phyloP scores from a whole-genome alignment of 2,888 invertebrate species.

The Phaonia tiefii region DNA sequence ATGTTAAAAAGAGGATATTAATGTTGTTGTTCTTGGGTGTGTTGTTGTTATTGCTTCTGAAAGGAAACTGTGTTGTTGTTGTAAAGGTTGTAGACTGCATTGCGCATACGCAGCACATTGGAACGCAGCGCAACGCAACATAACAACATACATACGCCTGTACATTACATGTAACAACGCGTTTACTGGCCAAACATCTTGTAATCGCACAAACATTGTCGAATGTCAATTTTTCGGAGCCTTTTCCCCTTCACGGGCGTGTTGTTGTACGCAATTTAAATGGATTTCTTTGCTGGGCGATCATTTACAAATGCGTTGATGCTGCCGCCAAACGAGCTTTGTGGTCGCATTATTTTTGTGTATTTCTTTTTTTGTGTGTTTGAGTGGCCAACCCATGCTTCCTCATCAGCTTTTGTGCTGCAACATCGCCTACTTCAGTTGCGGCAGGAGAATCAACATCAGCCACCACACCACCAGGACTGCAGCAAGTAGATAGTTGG shows the following conservation, averaged over 20 bases:
- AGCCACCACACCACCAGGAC: constrained; percentile 55
- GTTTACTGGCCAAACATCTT: constrained; percentile 63
- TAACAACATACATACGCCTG: not conserved
- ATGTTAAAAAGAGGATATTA: constrained; percentile 66
- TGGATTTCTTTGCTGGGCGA: constrained; percentile 36
- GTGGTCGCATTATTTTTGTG: constrained; percentile 56
- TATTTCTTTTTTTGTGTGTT: constrained; percentile 56
- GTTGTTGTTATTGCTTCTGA: no score
- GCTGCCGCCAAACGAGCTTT: constrained; percentile 64
- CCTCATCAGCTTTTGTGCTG: constrained; percentile 53
- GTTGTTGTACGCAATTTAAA: constrained; percentile 64
- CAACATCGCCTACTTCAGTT: constrained; percentile 33
- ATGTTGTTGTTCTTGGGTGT: no score
- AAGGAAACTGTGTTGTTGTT: no score
- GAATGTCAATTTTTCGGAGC: constrained; percentile 58
- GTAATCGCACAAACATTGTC: constrained; percentile 65
- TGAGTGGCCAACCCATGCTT: constrained; percentile 50
- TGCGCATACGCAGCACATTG: constrained; percentile 65
- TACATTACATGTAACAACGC: constrained; percentile 58
- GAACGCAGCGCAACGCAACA: constrained; percentile 35
- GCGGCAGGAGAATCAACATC: constrained; percentile 38
- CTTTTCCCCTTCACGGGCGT: not conserved
- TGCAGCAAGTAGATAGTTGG: constrained; percentile 63
- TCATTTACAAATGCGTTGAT: constrained; percentile 59
- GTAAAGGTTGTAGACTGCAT: no score